Base-by-base conservation (phyloP, 2,797 vertebrate genomes). In the Gambusia yucatana region DNA sequence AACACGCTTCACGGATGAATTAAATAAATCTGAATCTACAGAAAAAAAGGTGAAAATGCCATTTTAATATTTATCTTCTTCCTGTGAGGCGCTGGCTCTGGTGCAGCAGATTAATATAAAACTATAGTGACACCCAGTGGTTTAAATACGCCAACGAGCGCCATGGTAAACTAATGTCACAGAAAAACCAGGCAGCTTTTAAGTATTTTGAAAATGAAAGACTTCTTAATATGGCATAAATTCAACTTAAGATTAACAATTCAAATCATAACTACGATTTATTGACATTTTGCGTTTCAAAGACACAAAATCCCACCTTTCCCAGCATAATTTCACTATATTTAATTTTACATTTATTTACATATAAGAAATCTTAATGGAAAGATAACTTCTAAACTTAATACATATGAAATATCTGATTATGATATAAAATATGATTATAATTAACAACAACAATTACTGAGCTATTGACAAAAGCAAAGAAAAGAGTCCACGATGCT, bases 111-210 rank as follows among this genome's bases (percentile, higher is more conserved):
- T 4, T 59, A 3, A 16, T 43, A 6, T 79, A 22, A 46, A 3
- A 41, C 46, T 83, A 8, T 76, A 59, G 43, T 72, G 33, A 33
- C 86, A 75, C 70, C 89, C 80, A 14, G 72, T 75, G 89, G 72
- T 28, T 25, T 1, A 36, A 48, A 48, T 11, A 52, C 43, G 16
- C 2, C 57, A 67, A 6, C 30, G 1, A 22, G 4, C 0, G 17
- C 4, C 70, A 3, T 44, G 28, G 16, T 28, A 44, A 59, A 52
- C 6, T 43, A 28, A 72, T 72, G 44, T 71, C 44, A 44, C 1
- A 7, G 13, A 13, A 30, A 28, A 13, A 30, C 43, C 25, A 72
- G 16, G 61, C 16, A 36, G 17, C 20, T 61, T 61, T 33, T 33
- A 6, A 61, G 33, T 3, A 52, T 52, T 52, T 52, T 9, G 50